Evolutionary conservation across 53 echinoderm and acorn worm genomes (phyloP).

Genomic region (Mesocentrotus franciscanus): DNA sequence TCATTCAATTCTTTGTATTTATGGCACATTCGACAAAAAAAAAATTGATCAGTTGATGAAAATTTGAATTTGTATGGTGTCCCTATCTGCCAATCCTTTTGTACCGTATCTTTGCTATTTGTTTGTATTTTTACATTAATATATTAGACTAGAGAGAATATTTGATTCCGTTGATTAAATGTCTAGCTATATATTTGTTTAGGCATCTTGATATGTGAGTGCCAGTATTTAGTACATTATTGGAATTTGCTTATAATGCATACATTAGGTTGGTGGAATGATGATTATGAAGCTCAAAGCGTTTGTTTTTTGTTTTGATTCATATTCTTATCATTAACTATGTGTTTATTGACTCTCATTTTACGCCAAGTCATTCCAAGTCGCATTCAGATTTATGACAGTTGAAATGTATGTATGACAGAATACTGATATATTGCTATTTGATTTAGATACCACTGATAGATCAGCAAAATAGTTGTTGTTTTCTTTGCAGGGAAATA

Average conservation of each 20-base stretch:
- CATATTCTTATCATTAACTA: neutral
- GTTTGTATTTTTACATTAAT: slow-evolving; percentile 64
- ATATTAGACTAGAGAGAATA: slow-evolving; percentile 10
- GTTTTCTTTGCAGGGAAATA: neutral
- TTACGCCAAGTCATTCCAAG: slow-evolving; percentile 10
- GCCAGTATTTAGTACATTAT: slow-evolving; percentile 14
- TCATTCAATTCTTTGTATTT: neutral
- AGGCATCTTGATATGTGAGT: neutral
- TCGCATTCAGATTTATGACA: neutral
- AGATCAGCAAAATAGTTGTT: neutral
- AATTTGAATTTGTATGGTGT: slow-evolving; percentile 35
- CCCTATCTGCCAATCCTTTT: slow-evolving; percentile 59
- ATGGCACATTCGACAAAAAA: neutral
- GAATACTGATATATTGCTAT: neutral
- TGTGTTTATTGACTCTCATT: neutral
- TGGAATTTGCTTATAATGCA: slow-evolving; percentile 43
- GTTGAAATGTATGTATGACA: neutral
- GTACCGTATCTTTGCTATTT: slow-evolving; percentile 54
- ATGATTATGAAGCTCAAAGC: neutral
- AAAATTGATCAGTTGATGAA: slow-evolving; percentile 20
- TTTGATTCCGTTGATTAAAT: slow-evolving; percentile 36
- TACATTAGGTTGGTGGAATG: neutral
- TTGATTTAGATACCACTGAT: neutral
- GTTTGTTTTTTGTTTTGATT: slow-evolving; percentile 16
- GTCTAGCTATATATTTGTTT: slow-evolving; percentile 35